Base-by-base conservation (phyloP, 2,888 invertebrate genomes). In the Conops quadrifasciatus region DNA sequence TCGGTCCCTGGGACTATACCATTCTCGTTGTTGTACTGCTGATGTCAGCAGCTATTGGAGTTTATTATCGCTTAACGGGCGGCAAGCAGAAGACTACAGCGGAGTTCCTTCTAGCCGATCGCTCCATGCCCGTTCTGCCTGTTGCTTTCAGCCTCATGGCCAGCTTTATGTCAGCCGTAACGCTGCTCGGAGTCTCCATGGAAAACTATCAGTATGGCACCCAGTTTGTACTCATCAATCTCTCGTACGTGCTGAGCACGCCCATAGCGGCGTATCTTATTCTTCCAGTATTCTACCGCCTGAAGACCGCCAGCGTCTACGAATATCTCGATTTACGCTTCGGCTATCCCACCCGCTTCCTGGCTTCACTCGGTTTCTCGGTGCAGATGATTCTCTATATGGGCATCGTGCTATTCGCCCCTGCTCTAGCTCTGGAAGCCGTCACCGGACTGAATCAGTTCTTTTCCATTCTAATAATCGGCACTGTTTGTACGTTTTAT, bases 111-210 rank as follows among this genome's bases (percentile, higher is more conserved):
- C 84, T 94, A 70, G 96, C 94, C 0, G 91, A 94, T 81, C 89
- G 91, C 72, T 93, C 92, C 74, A 93, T 96, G 92, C 89, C 92
- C 7, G 88, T 93, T 77, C 75, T 88, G 9, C 94, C 96, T 0
- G 94, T 96, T 0, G 93, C 95, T 4, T 93, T 96, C 75, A 95
- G 95, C 2, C 85, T 96, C 71, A 94, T 96, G 93, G 95, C 95
- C n/a, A 94, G 95, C 53, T 96, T 96, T 83, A 94, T 96, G 92
- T 96, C 96, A 0, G 94, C 96, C 45, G 91, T 96, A 68, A 94
- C 95, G 0, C 84, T 96, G 53, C 87, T 97, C n/a, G 96, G 96
- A 19, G 93, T 95, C 2, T 93, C 95, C 45, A 90, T 93, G 66
- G 96, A 97, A 85, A 94, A 91, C 82, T 96, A 96, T 85, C 90